Conservation (phyloP, 1,140 invertebrate species). For the Ceratoteleas bidentatus region DNA sequence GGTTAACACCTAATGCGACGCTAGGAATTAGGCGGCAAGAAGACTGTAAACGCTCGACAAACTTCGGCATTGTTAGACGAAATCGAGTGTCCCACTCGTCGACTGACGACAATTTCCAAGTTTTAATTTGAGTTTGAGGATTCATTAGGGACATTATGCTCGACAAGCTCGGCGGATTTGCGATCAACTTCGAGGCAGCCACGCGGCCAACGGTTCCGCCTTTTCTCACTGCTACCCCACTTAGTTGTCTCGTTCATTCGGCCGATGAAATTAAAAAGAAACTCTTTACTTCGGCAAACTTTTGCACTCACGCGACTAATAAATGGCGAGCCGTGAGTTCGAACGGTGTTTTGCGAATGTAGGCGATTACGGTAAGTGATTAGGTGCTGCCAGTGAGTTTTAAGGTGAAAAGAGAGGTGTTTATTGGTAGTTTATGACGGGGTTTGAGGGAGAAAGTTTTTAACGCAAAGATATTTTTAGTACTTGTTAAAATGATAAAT, state of each 20-base stretch:
- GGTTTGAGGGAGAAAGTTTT: too few relatives aligned
- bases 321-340: too few relatives aligned
- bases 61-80: constrained; percentile 76
- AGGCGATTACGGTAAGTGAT: constrained; percentile 1
- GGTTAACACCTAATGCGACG: constrained; percentile 32
- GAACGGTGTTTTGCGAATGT: neutral
- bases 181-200: constrained; percentile 56
- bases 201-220: constrained; percentile 31
- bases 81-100: constrained; percentile 76
- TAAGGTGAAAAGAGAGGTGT: too few relatives aligned
- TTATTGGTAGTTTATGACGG: too few relatives aligned
- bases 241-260: constrained; percentile 47
- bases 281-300: constrained; percentile 37
- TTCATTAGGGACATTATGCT: constrained; percentile 78
- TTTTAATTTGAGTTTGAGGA: constrained; percentile 80
- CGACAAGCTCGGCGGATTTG: constrained; percentile 56
- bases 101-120: constrained; percentile 75
- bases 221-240: constrained; percentile 43
- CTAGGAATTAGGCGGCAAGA: constrained; percentile 44
- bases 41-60: constrained; percentile 47
- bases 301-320: constrained; percentile 34
- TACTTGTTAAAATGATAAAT: too few relatives aligned
- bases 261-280: constrained; percentile 46
- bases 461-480: too few relatives aligned
- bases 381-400: neutral